Evolutionary conservation across 2,797 vertebrate genomes (phyloP), one percentile per base, ranked within the genome.

Genomic region (Florisuga fusca): DNA sequence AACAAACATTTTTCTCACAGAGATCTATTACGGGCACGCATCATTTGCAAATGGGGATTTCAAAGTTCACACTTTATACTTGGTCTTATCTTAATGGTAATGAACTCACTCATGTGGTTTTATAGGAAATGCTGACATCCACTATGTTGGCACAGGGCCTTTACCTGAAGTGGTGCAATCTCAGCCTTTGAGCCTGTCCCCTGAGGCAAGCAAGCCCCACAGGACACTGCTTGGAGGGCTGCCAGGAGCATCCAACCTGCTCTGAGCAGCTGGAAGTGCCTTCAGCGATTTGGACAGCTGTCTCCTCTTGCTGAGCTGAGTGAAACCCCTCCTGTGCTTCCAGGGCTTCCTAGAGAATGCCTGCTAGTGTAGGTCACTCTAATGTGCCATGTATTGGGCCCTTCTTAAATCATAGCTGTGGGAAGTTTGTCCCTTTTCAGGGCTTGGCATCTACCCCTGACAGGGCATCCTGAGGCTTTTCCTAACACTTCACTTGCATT

Each of bases 51-150:
- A 64, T 45, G 69, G 27, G n/a, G 34, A 76, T 90, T 87, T 95
- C 90, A 95, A 97, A 96, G 97, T 96, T 89, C 97, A 92, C 11
- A 17, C 85, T 29, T 94, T 93, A 91, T 93, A 63, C 89, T 93
- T 67, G 18, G 43, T 41, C 46, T 92, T 95, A 96, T 96, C 96
- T 94, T 81, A 72, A 85, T 10, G 94, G 94, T 93, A 93, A 81
- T 81, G 76, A 79, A 66, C 8, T 61, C 12, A 9, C 57, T 72
- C n/a, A 53, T 66, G 85, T 72, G 76, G 6, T 45, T 92, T 68
- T 36, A 27, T 67, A 36, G 54, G 69, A 94, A 93, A 48, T 86
- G 87, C 96, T 95, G 95, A 90, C 72, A 59, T 50, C 27, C 34
- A 4, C 50, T 43, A 1, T 12, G 67, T 41, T 89, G 66, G 83